Evolutionary conservation across 2,113 vertebrate species (phyloP).

Genomic region (Benthochromis sp.): DNA sequence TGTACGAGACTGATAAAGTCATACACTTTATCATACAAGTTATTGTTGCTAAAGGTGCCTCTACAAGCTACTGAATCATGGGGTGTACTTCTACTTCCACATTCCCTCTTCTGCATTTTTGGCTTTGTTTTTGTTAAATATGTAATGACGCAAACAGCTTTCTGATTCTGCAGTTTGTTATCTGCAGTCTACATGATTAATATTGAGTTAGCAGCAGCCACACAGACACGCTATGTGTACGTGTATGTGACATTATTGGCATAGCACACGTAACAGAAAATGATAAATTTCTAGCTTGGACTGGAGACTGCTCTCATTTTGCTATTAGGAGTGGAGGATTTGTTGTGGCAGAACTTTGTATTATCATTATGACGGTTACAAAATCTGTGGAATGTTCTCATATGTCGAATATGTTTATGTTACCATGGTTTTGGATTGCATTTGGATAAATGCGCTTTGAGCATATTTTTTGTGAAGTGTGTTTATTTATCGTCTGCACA

Average conservation of each 20-base stretch:
- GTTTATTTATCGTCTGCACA: constrained; percentile 40
- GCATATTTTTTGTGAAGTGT: constrained; percentile 15
- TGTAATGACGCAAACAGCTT: neutral
- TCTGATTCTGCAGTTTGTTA: neutral
- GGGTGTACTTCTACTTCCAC: neutral
- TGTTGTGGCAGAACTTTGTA: neutral
- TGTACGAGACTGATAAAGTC: neutral
- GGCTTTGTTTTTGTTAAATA: neutral
- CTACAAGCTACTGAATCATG: neutral
- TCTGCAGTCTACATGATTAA: neutral
- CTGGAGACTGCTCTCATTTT: neutral
- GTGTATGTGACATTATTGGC: neutral
- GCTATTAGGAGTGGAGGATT: neutral
- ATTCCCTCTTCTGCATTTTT: neutral
- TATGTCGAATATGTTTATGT: neutral
- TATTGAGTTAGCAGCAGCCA: neutral
- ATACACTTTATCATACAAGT: neutral
- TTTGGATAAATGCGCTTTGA: neutral
- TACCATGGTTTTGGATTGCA: neutral
- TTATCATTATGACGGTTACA: neutral
- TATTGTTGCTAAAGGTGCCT: neutral
- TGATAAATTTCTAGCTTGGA: neutral
- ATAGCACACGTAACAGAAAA: neutral
- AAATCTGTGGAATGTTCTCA: neutral
- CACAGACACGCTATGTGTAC: neutral